Base-by-base conservation (phyloP, 2,888 invertebrate species). In the Tolmerus cingulatus region DNA sequence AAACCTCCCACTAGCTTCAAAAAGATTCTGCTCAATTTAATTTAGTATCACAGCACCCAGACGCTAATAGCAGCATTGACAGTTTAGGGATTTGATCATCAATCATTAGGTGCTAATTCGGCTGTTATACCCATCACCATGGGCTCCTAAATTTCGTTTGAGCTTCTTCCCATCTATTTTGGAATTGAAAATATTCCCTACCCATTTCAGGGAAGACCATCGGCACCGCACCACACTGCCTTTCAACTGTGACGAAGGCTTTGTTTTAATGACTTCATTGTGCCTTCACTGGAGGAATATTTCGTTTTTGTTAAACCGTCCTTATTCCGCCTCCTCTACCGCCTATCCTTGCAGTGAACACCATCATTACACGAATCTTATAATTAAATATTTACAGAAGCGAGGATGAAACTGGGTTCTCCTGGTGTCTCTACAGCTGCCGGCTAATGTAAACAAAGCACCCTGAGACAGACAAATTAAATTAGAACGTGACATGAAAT, bases 401-500 rank as follows among this genome's bases (percentile, higher is more conserved):
- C 37, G 5, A 37, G 78, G 43, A 78, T 12, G 78, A 78, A 78
- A 78, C 77, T 77, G 77, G 77, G 77, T 77, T 40, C 37, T 34
- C 37, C 16, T 77, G 51, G 51, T 23, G 66, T 23, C 66, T 66
- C 27, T 27, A 23, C 27, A 66, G 66, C 66, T 66, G 40, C 40
- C 37, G 43, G 43, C 40, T 43, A 78, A 43, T 43, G 40, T 43
- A 78, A 78, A 43, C 78, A 78, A 66, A 78, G 43, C 12, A 43
- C 19, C 78, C 78, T n/a, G 23, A 78, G 78, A 40, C 43, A 78
- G 43, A 78, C 43, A 78, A 78, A 78, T 78, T 78, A 78, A 78
- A 78, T 78, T 78, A 78, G 78, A 23, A 43, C 78, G 78, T 78
- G 78, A 78, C 78, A 78, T 40, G 78, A 43, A 78, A 78, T 78